A percentile compares a stretch with the other conserved stretches of the same genome.
These are phyloP conservation scores for Baccha elongata DNA, from an alignment of 2,888 invertebrate species.

Conservation along the genomic window DNA sequence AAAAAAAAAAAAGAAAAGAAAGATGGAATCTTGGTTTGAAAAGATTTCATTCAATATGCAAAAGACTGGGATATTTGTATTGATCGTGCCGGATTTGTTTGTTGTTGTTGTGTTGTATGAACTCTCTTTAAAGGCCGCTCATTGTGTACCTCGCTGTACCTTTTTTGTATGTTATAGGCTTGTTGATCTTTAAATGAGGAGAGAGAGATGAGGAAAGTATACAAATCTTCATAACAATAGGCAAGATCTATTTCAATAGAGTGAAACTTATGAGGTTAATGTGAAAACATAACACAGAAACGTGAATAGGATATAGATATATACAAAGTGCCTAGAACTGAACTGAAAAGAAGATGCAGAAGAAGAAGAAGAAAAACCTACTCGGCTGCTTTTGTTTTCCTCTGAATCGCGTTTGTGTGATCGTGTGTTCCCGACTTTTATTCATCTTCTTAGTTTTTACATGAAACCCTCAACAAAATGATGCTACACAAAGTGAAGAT, in stretches of 20 bases:
- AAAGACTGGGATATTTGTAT: conserved; percentile 54
- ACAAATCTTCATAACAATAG: conserved; percentile 63
- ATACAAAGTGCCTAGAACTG: background rate
- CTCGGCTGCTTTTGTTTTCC: conserved; percentile 68
- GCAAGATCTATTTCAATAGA: conserved; percentile 71
- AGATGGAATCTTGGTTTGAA: conserved; percentile 26
- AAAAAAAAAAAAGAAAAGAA: background rate
- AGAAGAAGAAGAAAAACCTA: conserved; percentile 62
- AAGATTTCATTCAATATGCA: conserved; percentile 70
- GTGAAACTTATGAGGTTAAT: conserved; percentile 73
- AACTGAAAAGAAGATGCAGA: conserved; percentile 8
- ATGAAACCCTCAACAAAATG: conserved; percentile 40
- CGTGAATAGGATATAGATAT: conserved; percentile 14
- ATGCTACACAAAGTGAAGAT: conserved; percentile 54
- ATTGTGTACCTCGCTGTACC: conserved; percentile 41
- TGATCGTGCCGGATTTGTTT: conserved; percentile 36
- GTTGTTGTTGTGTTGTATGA: conserved; percentile 26
- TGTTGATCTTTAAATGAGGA: conserved; percentile 65
- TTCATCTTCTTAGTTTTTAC: conserved; percentile 28
- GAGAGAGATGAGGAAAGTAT: conserved; percentile 40
- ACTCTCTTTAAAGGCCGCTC: conserved; percentile 44
- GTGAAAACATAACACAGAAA: conserved; percentile 62
- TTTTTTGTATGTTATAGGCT: conserved; percentile 33
- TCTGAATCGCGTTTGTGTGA: conserved; percentile 32
- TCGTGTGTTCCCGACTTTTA: conserved; percentile 30